phyloP scores from a whole-genome alignment of 92 coral and sea anemone species.

The Umimayanthus kanabou region DNA sequence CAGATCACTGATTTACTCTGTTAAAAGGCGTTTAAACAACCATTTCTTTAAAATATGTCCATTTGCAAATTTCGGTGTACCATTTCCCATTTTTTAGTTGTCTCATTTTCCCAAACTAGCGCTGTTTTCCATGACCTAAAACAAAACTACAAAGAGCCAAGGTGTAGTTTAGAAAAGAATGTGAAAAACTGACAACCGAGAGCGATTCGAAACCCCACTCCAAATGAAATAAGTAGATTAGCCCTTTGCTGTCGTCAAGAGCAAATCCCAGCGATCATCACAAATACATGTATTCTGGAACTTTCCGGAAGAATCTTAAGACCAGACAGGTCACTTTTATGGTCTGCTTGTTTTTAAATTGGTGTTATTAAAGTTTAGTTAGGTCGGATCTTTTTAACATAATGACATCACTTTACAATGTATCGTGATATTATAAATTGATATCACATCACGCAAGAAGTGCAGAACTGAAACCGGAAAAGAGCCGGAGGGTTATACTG shows the following conservation, averaged over 20 bases:
- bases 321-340: background rate
- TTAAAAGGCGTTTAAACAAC: background rate
- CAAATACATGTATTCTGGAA: background rate
- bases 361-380: background rate
- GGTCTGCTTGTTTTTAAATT: background rate
- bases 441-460: background rate
- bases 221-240: background rate
- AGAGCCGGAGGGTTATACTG: background rate
- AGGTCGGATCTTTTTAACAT: background rate
- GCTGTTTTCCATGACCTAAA: background rate
- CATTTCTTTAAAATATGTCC: no score
- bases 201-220: background rate
- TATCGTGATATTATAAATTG: background rate
- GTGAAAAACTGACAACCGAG: background rate
- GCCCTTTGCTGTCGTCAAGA: background rate
- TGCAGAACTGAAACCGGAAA: background rate
- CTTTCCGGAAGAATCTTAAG: background rate
- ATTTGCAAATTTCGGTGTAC: no score
- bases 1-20: background rate
- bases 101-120: background rate
- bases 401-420: background rate
- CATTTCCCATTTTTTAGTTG: no score
- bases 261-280: background rate
- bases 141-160: background rate
- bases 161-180: background rate